phyloP scores from a whole-genome alignment of 2,113 vertebrate genomes.

The Nothoprocta pentlandii region DNA sequence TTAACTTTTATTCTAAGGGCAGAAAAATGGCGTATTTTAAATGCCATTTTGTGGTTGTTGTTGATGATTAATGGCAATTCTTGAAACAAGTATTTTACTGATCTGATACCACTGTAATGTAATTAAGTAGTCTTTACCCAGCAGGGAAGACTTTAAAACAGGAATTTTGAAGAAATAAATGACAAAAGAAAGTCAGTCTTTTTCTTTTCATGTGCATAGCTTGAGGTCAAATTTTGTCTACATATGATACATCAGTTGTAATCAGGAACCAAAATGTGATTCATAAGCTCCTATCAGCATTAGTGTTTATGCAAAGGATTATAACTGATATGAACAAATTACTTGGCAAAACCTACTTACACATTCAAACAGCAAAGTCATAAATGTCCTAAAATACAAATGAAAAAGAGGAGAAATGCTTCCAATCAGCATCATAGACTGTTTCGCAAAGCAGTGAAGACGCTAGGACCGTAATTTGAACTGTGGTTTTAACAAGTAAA shows the following conservation, averaged over 20 bases:
- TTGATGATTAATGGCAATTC: background rate
- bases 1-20: background rate
- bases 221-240: conserved; percentile 46
- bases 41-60: background rate
- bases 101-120: background rate
- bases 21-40: background rate
- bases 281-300: conserved; percentile 19
- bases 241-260: background rate
- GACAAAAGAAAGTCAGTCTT: background rate
- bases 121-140: background rate
- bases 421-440: conserved; percentile 54
- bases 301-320: conserved; percentile 55
- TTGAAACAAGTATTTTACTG: background rate
- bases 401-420: conserved; percentile 48
- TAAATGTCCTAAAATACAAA: conserved; percentile 29
- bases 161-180: conserved; percentile 4
- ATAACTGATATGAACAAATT: conserved; percentile 41
- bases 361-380: conserved; percentile 52
- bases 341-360: conserved; percentile 43
- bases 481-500: conserved; percentile 63
- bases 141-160: background rate
- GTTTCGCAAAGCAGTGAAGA: conserved; percentile 50
- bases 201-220: background rate
- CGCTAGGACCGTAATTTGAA: conserved; percentile 53
- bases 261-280: conserved; percentile 11